Conservation (phyloP, 2,113 vertebrate species). For the Phoenicopterus ruber region DNA sequence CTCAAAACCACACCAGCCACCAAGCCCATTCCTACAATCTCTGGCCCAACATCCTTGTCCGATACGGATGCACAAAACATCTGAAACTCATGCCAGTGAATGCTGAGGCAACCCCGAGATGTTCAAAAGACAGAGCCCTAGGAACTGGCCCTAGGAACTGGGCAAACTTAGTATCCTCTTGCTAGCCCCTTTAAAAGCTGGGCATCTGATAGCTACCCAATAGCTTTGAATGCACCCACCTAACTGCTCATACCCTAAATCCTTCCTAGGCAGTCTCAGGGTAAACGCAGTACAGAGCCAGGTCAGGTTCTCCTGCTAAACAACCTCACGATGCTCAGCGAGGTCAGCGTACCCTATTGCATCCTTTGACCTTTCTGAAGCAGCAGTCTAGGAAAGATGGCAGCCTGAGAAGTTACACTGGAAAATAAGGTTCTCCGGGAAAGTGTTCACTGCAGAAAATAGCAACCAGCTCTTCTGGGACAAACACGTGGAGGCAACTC, state of each 20-base stretch:
- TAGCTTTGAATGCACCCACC: background rate
- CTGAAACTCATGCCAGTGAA: background rate
- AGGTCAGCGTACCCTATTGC: background rate
- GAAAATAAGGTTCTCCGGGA: background rate
- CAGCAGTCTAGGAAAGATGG: background rate
- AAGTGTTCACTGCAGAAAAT: background rate
- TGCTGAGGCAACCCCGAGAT: background rate
- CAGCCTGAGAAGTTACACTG: background rate
- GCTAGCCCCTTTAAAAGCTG: background rate
- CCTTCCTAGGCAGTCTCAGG: background rate
- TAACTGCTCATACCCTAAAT: background rate
- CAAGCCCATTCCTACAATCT: background rate
- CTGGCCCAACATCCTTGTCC: background rate
- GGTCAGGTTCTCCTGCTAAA: background rate
- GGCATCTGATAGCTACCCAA: background rate
- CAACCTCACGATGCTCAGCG: accelerated
- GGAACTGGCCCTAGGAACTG: background rate
- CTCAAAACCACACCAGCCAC: background rate
- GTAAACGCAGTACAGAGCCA: background rate
- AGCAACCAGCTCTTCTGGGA: background rate
- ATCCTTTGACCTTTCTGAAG: background rate
- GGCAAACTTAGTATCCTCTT: background rate
- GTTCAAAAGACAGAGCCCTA: background rate
- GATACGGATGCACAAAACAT: background rate
- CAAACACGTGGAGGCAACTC: background rate